Percentiles rank a stretch among this genome's conserved stretches.
Conservation (phyloP, 1,140 invertebrate genomes). For the Neodiprion pinetum region DNA sequence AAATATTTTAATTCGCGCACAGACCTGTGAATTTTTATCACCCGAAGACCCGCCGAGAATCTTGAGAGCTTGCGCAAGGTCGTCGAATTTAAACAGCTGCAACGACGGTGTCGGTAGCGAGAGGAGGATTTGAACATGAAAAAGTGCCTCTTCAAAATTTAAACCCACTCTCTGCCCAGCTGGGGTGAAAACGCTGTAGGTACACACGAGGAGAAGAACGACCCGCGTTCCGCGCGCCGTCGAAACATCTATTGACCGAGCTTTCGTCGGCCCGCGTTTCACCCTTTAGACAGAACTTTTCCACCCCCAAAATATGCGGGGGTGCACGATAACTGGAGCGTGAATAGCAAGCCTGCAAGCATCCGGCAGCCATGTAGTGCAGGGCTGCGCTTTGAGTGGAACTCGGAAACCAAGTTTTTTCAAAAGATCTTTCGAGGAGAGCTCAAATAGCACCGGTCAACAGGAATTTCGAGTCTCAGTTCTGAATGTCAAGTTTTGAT, state of each 20-base stretch:
- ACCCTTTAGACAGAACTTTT: not conserved
- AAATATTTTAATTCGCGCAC: slow-evolving; percentile 11
- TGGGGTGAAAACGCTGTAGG: not conserved
- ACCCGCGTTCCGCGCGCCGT: too few relatives aligned
- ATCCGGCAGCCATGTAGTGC: too few relatives aligned
- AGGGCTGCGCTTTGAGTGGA: too few relatives aligned
- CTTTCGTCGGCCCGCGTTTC: not conserved
- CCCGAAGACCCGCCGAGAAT: slow-evolving; percentile 7
- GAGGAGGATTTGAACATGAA: not conserved
- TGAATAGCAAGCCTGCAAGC: not conserved
- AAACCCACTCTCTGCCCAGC: not conserved
- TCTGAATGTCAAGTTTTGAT: too few relatives aligned
- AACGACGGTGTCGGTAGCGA: too few relatives aligned
- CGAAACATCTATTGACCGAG: not conserved
- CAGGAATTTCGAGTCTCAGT: too few relatives aligned
- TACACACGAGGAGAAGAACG: not conserved
- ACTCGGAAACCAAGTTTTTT: too few relatives aligned
- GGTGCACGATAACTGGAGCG: not conserved
- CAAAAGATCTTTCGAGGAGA: too few relatives aligned
- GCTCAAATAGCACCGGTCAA: too few relatives aligned
- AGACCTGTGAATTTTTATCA: slow-evolving; percentile 14
- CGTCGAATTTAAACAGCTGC: too few relatives aligned
- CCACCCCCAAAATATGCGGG: not conserved
- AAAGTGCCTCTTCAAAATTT: not conserved
- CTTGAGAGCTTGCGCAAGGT: not conserved